Evolutionary conservation across 2,113 vertebrate genomes (phyloP), one percentile per base, ranked within the genome.

Genomic region (Micromys minutus): DNA sequence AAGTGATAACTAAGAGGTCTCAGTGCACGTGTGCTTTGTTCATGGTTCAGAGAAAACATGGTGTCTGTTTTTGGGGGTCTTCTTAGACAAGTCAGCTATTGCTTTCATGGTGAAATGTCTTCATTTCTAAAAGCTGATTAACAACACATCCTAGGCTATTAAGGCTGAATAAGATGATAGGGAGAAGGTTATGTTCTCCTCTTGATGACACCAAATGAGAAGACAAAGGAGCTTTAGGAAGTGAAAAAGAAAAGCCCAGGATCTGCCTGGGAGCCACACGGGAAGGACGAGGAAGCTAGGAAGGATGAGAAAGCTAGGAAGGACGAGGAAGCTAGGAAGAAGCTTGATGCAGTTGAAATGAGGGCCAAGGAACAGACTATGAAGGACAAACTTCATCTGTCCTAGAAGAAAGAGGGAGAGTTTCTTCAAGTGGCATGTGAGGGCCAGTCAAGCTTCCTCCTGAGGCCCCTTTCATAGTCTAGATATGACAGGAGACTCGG

Each of bases 51-150:
- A 79, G 42, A 67, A 42, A 36, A 52, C 45, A 72, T 57, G 36
- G 36, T n/a, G 79, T 50, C 12, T 94, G 9, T 45, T 85, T 81
- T 57, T 12, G 26, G 47, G 17, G n/a, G 19, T 5, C 55, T 69
- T 57, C 17, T 61, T 77, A 36, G 31, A 9, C 22, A 87, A 89
- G 77, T 80, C 71, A 79, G 17, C 65, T 45, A 63, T 72, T 76
- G 47, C 65, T 90, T 90, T 50, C 90, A 6, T 36, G 39, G 45
- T 80, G 88, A 50, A 22, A 69, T 74, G 36, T 90, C 59, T 90
- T 93, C 24, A 22, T 83, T 91, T 94, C 61, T 92, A 90, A 95
- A 93, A 85, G 85, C 74, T 9, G 21, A 83, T 63, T 86, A 42
- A 42, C 57, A 83, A 59, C 39, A 69, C 24, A 31, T 67, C 31